Percentiles rank a stretch among this genome's conserved stretches.
These are phyloP conservation scores for Tipula helvola DNA, from an alignment of 2,888 invertebrate species.

Conservation along the genomic window DNA sequence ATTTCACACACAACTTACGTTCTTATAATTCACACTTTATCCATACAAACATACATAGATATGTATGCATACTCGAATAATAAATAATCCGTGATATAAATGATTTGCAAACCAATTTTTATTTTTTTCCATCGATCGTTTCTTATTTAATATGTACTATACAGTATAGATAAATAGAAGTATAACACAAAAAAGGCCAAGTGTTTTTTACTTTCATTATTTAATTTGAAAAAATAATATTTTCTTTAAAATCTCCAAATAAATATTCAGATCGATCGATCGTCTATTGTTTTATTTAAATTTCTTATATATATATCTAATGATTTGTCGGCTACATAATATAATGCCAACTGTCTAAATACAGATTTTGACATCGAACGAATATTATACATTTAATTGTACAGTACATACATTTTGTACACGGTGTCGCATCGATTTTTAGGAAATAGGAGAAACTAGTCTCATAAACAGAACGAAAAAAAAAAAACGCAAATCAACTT, in stretches of 20 bases:
- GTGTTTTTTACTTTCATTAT: neutral
- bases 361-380: neutral
- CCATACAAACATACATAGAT: neutral
- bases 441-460: neutral
- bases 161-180: neutral
- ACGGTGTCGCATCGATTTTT: neutral
- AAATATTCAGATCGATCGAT: neutral
- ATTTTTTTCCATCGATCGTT: neutral
- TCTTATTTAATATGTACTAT: neutral
- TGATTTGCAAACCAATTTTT: neutral
- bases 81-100: neutral
- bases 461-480: neutral
- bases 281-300: neutral
- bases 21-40: neutral
- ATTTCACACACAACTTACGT: neutral
- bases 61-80: neutral
- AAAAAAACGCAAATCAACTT: too few species aligned
- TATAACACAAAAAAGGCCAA: neutral
- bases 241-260: constrained; percentile 4
- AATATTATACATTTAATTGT: neutral
- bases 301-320: neutral
- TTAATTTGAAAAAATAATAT: neutral
- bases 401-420: too few species aligned
- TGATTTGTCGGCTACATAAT: neutral
- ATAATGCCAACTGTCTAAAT: neutral